Base-by-base conservation (phyloP, 1,140 invertebrate species). In the Armadillidium nasatum region DNA sequence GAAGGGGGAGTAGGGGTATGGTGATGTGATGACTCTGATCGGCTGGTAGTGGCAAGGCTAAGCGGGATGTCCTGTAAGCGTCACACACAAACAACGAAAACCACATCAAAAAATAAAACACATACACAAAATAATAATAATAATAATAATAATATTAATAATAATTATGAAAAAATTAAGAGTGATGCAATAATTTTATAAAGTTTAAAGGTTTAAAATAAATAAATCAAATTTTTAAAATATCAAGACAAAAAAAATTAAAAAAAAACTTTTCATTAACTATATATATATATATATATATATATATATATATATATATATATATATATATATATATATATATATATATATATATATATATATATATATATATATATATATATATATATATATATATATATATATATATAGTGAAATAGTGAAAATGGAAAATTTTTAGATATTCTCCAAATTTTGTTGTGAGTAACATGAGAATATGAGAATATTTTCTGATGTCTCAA, bases 41-140 rank as follows among this genome's bases (percentile, higher is more conserved):
- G 44, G 67, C 60, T 75, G 74, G 54, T 66, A 15, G 74, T 60
- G 19, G 74, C 19, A 19, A 67, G 74, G 67, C 67, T 75, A 60
- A 60, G 50, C 11, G 50, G 50, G 2, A 19, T 19, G 50, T 60
- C 50, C 50, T 60, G 50, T 60, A 60, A 60, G 50, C 50, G 19
- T 15, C 50, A 60, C 50, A 60, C 67, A 68, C 66, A 70, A 33
- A 23, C 13, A 68, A 15, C 21, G 50, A 43, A 43, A 33, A 44
- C 10, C 23, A 33, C 66, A 60, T 19, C 33, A 23, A 22, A 60
- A 66, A 66, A 71, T 44, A 15, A 21, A 54, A 74, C 50, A 67
- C 23, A 22, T 15, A 50, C 22, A 19, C 60, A 50, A 22, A 50
- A 54, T 60, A 60, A 66, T 74, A 19, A 66, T 22, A 22, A 23